Conservation (phyloP, 2,888 invertebrate genomes). For the Apomyelois bistriatella region DNA sequence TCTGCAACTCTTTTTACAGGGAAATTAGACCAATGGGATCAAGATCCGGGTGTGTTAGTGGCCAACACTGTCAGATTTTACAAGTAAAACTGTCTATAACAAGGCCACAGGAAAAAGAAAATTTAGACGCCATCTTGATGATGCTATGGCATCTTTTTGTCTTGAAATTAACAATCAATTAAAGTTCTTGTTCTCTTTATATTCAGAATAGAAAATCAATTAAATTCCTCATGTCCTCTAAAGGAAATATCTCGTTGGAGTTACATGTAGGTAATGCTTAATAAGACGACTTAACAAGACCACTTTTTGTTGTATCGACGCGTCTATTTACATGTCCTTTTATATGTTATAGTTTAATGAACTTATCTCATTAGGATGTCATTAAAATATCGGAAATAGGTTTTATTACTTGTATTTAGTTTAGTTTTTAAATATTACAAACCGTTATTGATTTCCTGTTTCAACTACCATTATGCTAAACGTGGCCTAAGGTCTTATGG, state of each 20-base stretch:
- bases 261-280: not conserved
- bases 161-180: not conserved
- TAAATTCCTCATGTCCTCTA: not conserved
- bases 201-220: constrained; percentile 5
- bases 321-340: not conserved
- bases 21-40: no score
- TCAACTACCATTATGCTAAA: no score
- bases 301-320: constrained; percentile 1
- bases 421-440: no score
- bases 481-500: no score
- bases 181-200: not conserved
- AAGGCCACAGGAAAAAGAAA: no score
- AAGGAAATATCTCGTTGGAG: constrained; percentile 6
- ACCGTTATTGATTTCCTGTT: no score
- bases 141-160: no score
- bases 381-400: not conserved
- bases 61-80: no score
- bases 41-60: no score
- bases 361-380: constrained; percentile 2
- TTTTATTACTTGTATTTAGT: not conserved
- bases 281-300: constrained; percentile 8
- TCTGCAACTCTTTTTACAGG: no score
- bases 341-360: constrained; percentile 1
- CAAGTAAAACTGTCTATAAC: no score
- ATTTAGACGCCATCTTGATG: no score